Evolutionary conservation across 2,888 invertebrate species (phyloP).

Genomic region (Seira sanloemensis): DNA sequence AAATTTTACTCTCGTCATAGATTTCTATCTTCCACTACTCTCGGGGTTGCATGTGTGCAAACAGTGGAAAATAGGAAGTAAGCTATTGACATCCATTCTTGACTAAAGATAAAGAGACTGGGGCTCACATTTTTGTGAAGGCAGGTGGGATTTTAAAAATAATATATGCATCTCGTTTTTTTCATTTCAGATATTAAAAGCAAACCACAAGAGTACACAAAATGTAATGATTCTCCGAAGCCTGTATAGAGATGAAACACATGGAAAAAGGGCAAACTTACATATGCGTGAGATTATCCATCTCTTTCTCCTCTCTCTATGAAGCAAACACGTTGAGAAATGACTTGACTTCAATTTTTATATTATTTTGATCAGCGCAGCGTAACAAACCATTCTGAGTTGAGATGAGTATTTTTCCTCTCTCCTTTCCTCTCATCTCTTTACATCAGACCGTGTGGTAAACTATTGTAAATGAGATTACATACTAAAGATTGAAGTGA

Average conservation of each 20-base stretch:
- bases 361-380: conserved; percentile 30
- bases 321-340: not conserved
- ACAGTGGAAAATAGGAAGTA: not conserved
- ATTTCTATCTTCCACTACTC: not conserved
- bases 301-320: not conserved
- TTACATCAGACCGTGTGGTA: conserved; percentile 51
- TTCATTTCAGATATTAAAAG: conserved; percentile 16
- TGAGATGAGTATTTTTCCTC: not conserved
- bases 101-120: not conserved
- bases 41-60: conserved; percentile 1
- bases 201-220: conserved; percentile 14
- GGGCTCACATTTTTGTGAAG: conserved; percentile 3
- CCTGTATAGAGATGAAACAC: too few relatives aligned
- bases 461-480: conserved; percentile 54
- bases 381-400: not conserved
- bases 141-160: not conserved
- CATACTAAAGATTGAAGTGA: conserved; percentile 21
- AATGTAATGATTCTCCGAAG: conserved; percentile 10
- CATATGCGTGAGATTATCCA: not conserved
- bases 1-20: not conserved
- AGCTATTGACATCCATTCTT: not conserved
- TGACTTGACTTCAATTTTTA: not conserved
- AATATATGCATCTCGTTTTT: not conserved
- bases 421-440: not conserved
- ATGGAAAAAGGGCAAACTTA: not conserved